A percentile compares a stretch with the other conserved stretches of the same genome.
Evolutionary conservation across 1,140 invertebrate genomes (phyloP).

Genomic region (Oscheius sp.): DNA sequence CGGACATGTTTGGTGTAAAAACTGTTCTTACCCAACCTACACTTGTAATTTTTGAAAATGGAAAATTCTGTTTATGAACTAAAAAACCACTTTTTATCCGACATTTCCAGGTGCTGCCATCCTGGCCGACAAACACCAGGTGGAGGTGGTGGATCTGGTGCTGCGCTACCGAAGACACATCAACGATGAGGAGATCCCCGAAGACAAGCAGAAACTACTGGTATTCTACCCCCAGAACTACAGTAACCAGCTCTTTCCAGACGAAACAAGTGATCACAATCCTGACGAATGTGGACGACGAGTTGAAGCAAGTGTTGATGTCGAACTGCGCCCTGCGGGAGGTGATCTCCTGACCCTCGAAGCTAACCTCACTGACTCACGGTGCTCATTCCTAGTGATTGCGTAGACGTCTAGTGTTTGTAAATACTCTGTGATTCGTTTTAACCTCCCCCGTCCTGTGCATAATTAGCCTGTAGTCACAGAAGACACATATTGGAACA

Average conservation of each 20-base stretch:
- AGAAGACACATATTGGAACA: no score
- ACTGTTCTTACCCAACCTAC: no score
- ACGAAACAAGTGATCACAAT: conserved; percentile 34
- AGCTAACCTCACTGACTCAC: not conserved
- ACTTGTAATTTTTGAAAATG: no score
- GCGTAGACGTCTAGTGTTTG: no score
- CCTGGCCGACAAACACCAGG: conserved; percentile 46
- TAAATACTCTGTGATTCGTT: no score
- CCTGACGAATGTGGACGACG: conserved; percentile 40
- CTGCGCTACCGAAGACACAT: conserved; percentile 49
- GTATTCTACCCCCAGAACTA: no score
- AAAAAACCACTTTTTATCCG: no score
- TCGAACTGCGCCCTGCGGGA: conserved; percentile 42
- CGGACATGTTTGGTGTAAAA: no score
- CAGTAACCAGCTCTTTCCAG: no score
- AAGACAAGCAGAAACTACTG: conserved; percentile 1
- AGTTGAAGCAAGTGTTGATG: conserved; percentile 37
- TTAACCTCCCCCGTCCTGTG: no score
- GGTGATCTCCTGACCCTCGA: not conserved
- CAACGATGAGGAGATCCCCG: conserved; percentile 29
- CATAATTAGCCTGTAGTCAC: no score
- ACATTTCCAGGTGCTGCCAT: conserved; percentile 7
- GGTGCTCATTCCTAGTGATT: no score
- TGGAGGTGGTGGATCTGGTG: conserved; percentile 57
- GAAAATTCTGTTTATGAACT: not conserved